Evolutionary conservation across 2,797 vertebrate species (phyloP).

Genomic region (Dallia pectoralis): DNA sequence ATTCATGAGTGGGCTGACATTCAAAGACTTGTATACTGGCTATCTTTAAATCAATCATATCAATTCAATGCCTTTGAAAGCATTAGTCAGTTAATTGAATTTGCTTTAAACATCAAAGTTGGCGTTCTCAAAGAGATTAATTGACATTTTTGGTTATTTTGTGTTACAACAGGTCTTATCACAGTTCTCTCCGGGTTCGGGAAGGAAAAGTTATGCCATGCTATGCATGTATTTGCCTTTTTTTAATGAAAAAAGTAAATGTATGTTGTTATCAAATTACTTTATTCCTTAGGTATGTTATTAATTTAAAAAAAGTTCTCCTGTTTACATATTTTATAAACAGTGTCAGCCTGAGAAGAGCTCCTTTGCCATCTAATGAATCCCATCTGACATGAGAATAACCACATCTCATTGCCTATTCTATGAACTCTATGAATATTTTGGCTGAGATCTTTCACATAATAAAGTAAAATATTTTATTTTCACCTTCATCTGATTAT

Average conservation of each 20-base stretch:
- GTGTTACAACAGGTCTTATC: constrained; percentile 5
- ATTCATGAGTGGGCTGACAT: constrained; percentile 12
- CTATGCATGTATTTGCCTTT: not conserved
- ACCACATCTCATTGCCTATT: constrained; percentile 49
- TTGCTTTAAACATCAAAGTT: constrained; percentile 20
- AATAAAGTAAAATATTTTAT: not conserved
- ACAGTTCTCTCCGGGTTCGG: not conserved
- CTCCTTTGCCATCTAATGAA: constrained; percentile 39
- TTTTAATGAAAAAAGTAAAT: not conserved
- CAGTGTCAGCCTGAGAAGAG: constrained; percentile 21
- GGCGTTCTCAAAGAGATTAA: constrained; percentile 8
- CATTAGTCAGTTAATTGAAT: constrained; percentile 12
- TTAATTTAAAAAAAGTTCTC: constrained; percentile 34
- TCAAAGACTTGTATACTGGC: constrained; percentile 1
- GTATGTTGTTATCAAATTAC: constrained; percentile 14
- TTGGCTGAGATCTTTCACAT: constrained; percentile 48
- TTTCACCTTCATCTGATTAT: constrained; percentile 1
- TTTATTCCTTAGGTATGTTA: constrained; percentile 31
- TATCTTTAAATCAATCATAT: constrained; percentile 19
- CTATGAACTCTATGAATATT: constrained; percentile 48
- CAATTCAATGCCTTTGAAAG: constrained; percentile 15
- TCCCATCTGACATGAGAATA: constrained; percentile 62
- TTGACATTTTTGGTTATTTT: not conserved
- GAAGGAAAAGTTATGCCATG: not conserved
- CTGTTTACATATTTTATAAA: constrained; percentile 42